Evolutionary conservation across 23 tunicate genomes (phyloP).

Genomic region (Ascidia mentula): DNA sequence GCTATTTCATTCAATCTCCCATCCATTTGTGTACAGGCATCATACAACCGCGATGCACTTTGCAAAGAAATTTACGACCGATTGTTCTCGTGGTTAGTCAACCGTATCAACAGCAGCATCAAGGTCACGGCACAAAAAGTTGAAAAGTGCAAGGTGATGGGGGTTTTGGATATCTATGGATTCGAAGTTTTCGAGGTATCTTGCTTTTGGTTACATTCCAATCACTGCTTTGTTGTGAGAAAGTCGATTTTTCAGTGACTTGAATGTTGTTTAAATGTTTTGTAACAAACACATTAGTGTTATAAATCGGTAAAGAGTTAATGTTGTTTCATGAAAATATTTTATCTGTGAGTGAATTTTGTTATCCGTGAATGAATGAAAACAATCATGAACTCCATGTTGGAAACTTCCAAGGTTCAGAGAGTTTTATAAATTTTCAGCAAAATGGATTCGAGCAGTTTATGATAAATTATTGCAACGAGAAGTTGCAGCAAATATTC

Average conservation of each 20-base stretch:
- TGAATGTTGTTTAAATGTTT: too few relatives aligned
- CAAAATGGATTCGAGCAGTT: constrained; percentile 89
- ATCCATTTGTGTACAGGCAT: constrained; percentile 85
- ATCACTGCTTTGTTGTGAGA: too few relatives aligned
- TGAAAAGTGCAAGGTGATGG: constrained; percentile 79
- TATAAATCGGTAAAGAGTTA: too few relatives aligned
- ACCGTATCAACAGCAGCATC: constrained; percentile 85
- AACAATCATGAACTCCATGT: too few relatives aligned
- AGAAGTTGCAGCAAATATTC: constrained; percentile 90
- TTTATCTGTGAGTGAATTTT: too few relatives aligned
- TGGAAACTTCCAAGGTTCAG: background rate
- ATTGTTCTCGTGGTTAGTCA: constrained; percentile 82
- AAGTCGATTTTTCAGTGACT: too few relatives aligned
- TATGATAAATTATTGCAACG: constrained; percentile 96
- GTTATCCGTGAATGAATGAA: too few relatives aligned
- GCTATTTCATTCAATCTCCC: background rate
- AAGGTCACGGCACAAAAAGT: constrained; percentile 29
- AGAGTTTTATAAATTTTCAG: constrained; percentile 21
- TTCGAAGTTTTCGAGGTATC: constrained; percentile 88
- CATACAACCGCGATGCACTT: constrained; percentile 83
- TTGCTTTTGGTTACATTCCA: too few relatives aligned
- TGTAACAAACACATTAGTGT: too few relatives aligned
- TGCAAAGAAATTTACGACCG: constrained; percentile 93
- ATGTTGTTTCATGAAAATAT: too few relatives aligned
- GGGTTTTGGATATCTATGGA: constrained; percentile 90